Percentiles rank a stretch among this genome's conserved stretches.
Evolutionary conservation across 1,140 invertebrate genomes (phyloP).

Genomic region (Chionoecetes opilio): DNA sequence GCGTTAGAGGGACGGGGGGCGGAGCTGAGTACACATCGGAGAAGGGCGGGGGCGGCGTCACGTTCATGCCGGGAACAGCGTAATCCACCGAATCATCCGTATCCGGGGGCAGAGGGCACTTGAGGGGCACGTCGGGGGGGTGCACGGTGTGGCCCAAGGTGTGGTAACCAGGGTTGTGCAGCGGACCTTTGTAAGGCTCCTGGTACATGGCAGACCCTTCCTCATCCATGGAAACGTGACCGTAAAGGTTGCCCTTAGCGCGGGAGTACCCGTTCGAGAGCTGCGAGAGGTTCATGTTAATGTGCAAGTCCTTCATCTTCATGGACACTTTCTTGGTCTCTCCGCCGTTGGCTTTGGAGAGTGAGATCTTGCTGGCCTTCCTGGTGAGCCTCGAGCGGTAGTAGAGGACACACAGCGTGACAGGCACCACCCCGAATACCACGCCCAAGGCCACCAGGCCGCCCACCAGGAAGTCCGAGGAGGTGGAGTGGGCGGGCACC

Average conservation of each 20-base stretch:
- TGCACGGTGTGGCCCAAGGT: conserved; percentile 83
- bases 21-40: conserved; percentile 85
- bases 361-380: conserved; percentile 62
- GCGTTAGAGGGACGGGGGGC: conserved; percentile 75
- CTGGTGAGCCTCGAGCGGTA: conserved; percentile 73
- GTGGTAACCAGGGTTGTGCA: conserved; percentile 81
- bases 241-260: conserved; percentile 86
- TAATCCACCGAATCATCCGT: conserved; percentile 80
- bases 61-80: conserved; percentile 68
- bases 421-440: conserved; percentile 67
- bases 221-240: conserved; percentile 85
- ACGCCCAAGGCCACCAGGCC: conserved; percentile 68
- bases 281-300: conserved; percentile 80
- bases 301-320: conserved; percentile 83
- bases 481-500: conserved; percentile 55
- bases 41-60: conserved; percentile 87
- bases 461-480: conserved; percentile 71
- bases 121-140: conserved; percentile 86
- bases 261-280: conserved; percentile 81
- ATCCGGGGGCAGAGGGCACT: conserved; percentile 82
- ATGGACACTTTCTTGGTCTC: conserved; percentile 75
- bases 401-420: conserved; percentile 66
- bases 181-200: conserved; percentile 82
- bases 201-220: conserved; percentile 84
- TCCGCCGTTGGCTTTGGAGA: conserved; percentile 52